Conservation (phyloP, 1,140 invertebrate species). For the Drosophila lacteicornis region DNA sequence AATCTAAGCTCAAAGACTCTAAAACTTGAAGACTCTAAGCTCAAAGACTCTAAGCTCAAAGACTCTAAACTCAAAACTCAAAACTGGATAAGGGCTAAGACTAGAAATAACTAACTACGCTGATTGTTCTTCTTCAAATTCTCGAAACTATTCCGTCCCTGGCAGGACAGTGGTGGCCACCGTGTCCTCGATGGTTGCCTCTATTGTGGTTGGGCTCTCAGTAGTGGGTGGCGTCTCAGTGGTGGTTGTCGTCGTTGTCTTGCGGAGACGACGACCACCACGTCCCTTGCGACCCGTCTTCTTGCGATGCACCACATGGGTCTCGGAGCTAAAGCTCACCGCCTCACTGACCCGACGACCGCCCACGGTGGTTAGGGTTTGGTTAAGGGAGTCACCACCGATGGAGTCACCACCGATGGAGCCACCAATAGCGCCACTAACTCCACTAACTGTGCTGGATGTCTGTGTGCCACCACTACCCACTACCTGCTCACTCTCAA, state of each 20-base stretch:
- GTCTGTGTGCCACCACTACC: slow-evolving; percentile 16
- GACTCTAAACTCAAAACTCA: slow-evolving; percentile 3
- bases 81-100: slow-evolving; percentile 57
- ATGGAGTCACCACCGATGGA: not conserved
- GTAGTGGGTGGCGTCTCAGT: slow-evolving; percentile 18
- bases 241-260: slow-evolving; percentile 42
- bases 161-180: slow-evolving; percentile 14
- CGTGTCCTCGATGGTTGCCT: slow-evolving; percentile 8
- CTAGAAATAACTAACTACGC: slow-evolving; percentile 79
- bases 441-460: slow-evolving; percentile 16
- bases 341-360: slow-evolving; percentile 56
- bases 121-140: not conserved
- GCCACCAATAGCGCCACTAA: slow-evolving; percentile 33
- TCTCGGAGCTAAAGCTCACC: slow-evolving; percentile 68
- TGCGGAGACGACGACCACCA: slow-evolving; percentile 52
- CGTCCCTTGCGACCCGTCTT: slow-evolving; percentile 61
- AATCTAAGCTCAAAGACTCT: slow-evolving; percentile 22
- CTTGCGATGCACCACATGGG: slow-evolving; percentile 73
- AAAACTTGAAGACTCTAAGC: slow-evolving; percentile 11
- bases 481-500: slow-evolving; percentile 3
- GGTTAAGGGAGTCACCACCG: not conserved
- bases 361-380: slow-evolving; percentile 16
- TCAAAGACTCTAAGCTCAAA: slow-evolving; percentile 3
- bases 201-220: slow-evolving; percentile 25
- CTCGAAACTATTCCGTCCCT: slow-evolving; percentile 32